Percentiles rank a stretch among this genome's conserved stretches.
Evolutionary conservation across 2,888 invertebrate species (phyloP).

Genomic region (Diloba caeruleocephala): DNA sequence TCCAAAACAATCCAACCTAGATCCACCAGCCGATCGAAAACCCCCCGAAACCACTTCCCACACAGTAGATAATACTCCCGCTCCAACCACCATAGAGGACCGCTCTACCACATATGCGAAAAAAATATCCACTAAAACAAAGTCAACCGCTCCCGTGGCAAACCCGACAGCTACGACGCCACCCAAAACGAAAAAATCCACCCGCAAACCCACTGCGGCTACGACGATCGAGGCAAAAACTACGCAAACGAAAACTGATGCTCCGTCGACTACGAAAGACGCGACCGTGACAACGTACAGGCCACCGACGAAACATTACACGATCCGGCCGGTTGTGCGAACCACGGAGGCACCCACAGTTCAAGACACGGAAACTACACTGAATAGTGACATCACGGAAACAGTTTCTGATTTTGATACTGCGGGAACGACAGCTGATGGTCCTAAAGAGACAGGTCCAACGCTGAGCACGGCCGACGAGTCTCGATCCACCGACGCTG

Average conservation of each 20-base stretch:
- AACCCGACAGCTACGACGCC: constrained; percentile 76
- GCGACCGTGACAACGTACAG: constrained; percentile 72
- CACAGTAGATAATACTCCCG: constrained; percentile 68
- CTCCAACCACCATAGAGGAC: constrained; percentile 77
- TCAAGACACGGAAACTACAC: constrained; percentile 84
- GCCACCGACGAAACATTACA: constrained; percentile 86
- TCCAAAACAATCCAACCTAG: constrained; percentile 84
- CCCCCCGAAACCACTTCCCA: constrained; percentile 68
- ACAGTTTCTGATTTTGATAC: constrained; percentile 79
- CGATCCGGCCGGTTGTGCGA: constrained; percentile 83
- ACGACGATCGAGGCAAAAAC: constrained; percentile 76
- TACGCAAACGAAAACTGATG: constrained; percentile 75
- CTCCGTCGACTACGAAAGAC: constrained; percentile 68
- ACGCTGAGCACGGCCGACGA: constrained; percentile 77
- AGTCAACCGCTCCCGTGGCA: constrained; percentile 76
- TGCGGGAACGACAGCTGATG: constrained; percentile 74
- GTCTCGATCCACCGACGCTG: constrained; percentile 74
- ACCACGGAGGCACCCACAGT: constrained; percentile 78
- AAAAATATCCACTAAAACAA: constrained; percentile 80
- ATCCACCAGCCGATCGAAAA: constrained; percentile 80
- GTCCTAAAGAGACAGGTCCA: constrained; percentile 71
- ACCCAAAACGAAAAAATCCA: constrained; percentile 79
- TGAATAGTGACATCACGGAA: constrained; percentile 86
- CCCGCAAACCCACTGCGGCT: constrained; percentile 70
- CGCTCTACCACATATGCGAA: constrained; percentile 78